Percentiles rank a stretch among this genome's conserved stretches.
Conservation (phyloP, 2,113 vertebrate species). For the Paraplagusia blochii region DNA sequence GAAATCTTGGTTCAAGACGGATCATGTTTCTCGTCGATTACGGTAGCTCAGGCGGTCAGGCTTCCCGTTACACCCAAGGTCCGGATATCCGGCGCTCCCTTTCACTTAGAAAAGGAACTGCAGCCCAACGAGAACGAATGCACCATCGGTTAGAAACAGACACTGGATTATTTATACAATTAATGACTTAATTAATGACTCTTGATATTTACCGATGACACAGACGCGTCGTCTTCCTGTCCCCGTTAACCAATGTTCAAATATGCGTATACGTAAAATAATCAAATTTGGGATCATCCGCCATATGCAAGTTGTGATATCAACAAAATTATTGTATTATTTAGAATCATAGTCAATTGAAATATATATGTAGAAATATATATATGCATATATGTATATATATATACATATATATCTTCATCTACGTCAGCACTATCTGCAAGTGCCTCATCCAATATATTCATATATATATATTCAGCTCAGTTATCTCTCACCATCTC, state of each 20-base stretch:
- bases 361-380: neutral
- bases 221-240: neutral
- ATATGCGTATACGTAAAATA: too few species aligned
- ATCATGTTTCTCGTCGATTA: constrained; percentile 62
- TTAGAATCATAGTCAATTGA: too few species aligned
- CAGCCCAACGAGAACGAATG: constrained; percentile 32
- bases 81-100: constrained; percentile 57
- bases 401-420: too few species aligned
- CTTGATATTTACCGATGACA: neutral
- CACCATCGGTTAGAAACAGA: constrained; percentile 1
- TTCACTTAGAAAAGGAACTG: constrained; percentile 42
- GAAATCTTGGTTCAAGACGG: constrained; percentile 69
- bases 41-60: constrained; percentile 54
- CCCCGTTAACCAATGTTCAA: too few species aligned
- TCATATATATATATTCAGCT: neutral
- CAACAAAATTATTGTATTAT: too few species aligned
- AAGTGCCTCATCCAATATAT: too few species aligned
- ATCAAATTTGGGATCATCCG: too few species aligned
- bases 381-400: too few species aligned
- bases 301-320: too few species aligned
- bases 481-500: neutral
- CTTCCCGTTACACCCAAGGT: constrained; percentile 63
- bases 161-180: too few species aligned
- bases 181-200: constrained; percentile 1
- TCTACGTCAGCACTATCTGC: too few species aligned